A percentile compares a stretch with the other conserved stretches of the same genome.
These are phyloP conservation scores for Cygnus olor DNA, from an alignment of 2,797 vertebrate genomes.

Conservation along the genomic window DNA sequence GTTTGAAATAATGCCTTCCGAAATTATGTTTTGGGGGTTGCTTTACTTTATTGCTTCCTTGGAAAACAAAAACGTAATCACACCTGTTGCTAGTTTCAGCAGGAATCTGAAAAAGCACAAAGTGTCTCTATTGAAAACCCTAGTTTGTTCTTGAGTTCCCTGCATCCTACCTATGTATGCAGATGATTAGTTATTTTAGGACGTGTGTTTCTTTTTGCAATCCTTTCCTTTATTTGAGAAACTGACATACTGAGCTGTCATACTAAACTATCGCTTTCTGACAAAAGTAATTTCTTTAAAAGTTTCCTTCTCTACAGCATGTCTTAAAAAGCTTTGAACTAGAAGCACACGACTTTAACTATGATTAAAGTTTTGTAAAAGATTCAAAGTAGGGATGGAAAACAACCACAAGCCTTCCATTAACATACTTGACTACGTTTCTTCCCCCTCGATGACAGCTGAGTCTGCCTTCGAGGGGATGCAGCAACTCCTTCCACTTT, in stretches of 20 bases:
- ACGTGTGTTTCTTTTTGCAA: not conserved
- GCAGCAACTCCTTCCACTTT: constrained; percentile 72
- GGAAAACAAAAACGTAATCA: not conserved
- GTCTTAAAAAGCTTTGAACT: not conserved
- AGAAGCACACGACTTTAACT: not conserved
- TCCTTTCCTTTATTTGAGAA: not conserved
- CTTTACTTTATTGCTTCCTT: not conserved
- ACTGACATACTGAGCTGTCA: not conserved
- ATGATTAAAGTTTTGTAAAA: not conserved
- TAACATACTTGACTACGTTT: constrained; percentile 62
- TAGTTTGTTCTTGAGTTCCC: not conserved
- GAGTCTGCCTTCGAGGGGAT: constrained; percentile 42
- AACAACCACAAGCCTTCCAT: not conserved
- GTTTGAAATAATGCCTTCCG: not conserved
- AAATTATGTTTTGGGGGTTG: not conserved
- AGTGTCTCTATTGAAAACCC: not conserved
- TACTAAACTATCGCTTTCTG: not conserved
- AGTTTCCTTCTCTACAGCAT: not conserved
- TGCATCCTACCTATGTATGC: not conserved
- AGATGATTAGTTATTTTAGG: not conserved
- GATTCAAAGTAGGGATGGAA: not conserved
- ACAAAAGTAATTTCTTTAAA: not conserved
- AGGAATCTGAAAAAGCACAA: not conserved
- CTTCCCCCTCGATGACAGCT: constrained; percentile 7
- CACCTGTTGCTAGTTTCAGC: not conserved